These are phyloP conservation scores for Nebria salina DNA, from an alignment of 2,888 invertebrate genomes.

Conservation along the genomic window DNA sequence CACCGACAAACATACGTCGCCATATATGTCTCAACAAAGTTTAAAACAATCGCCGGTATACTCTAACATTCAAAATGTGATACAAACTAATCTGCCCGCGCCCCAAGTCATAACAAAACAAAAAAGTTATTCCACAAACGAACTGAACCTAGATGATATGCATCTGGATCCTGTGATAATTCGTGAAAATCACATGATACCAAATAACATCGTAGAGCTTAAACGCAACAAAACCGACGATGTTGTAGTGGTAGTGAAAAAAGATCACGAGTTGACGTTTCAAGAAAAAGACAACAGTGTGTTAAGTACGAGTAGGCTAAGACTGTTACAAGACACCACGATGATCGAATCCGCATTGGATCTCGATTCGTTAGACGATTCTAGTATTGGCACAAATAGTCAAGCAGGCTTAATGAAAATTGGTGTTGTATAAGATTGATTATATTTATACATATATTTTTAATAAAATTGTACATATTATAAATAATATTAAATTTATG, in stretches of 20 bases:
- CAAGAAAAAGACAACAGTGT: conserved; percentile 63
- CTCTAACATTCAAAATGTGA: conserved; percentile 58
- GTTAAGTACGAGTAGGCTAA: conserved; percentile 77
- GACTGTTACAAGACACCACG: conserved; percentile 84
- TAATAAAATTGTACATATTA: conserved; percentile 35
- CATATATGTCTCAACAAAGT: conserved; percentile 62
- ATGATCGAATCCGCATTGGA: conserved; percentile 92
- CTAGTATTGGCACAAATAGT: conserved; percentile 74
- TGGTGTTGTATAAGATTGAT: conserved; percentile 60
- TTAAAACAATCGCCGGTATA: conserved; percentile 59
- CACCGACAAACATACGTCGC: conserved; percentile 54
- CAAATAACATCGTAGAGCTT: conserved; percentile 52
- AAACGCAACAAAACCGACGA: conserved; percentile 47
- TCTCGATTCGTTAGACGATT: conserved; percentile 84
- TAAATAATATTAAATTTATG: conserved; percentile 31
- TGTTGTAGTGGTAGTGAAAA: conserved; percentile 52
- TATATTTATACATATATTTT: conserved; percentile 36
- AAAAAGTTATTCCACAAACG: conserved; percentile 40
- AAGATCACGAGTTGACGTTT: conserved; percentile 60
- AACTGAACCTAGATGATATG: conserved; percentile 65
- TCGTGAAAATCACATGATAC: conserved; percentile 57
- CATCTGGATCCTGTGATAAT: conserved; percentile 65
- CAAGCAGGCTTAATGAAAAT: conserved; percentile 74
- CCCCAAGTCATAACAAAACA: conserved; percentile 40
- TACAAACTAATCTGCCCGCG: conserved; percentile 32